These are phyloP conservation scores for Gavia stellata DNA, from an alignment of 2,113 vertebrate genomes.

Conservation along the genomic window DNA sequence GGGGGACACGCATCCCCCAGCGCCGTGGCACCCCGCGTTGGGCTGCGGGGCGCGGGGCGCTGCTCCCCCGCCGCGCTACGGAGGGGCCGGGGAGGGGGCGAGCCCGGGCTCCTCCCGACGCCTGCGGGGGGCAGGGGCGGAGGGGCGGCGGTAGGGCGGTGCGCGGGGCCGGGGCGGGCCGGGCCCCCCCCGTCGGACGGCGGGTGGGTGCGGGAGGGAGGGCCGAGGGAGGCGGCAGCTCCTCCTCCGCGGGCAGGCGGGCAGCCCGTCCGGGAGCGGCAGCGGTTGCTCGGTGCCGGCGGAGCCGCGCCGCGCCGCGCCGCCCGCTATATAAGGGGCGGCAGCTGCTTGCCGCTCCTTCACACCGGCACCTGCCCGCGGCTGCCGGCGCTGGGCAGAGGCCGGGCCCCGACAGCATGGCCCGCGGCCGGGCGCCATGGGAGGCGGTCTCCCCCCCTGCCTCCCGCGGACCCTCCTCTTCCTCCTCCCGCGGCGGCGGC, in stretches of 20 bases:
- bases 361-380: not conserved
- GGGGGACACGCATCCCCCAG: not conserved
- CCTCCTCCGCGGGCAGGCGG: constrained; percentile 22
- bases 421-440: not conserved
- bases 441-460: not conserved
- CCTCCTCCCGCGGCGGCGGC: not conserved
- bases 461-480: not conserved
- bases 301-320: not conserved
- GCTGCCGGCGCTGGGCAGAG: not conserved
- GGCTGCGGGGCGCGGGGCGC: not conserved
- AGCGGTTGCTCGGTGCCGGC: not conserved
- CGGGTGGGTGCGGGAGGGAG: not conserved
- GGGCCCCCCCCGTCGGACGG: not conserved
- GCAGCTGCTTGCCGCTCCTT: not conserved
- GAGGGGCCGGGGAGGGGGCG: not conserved
- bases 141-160: not conserved
- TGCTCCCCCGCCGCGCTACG: not conserved
- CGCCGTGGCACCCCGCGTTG: not conserved
- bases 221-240: not conserved
- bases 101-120: not conserved
- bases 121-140: not conserved
- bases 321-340: constrained; percentile 51
- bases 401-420: not conserved
- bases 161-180: not conserved
- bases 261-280: not conserved